Evolutionary conservation across 2,797 vertebrate genomes (phyloP).

Genomic region (Streptopelia turtur): DNA sequence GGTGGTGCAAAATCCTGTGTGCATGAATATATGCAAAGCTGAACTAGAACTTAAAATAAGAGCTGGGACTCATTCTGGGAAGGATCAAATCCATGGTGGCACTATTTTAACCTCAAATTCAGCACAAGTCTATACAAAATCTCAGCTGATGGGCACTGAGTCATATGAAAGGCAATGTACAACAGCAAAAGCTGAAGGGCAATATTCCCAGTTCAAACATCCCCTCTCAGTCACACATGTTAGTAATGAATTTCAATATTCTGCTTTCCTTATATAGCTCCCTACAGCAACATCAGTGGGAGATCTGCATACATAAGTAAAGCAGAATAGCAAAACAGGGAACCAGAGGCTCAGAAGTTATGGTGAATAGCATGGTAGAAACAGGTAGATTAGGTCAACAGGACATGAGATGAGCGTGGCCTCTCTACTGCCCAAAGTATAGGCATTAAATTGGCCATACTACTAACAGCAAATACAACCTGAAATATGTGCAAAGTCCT

Average conservation of each 20-base stretch:
- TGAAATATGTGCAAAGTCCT: background rate
- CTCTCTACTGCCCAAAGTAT: background rate
- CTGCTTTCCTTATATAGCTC: constrained; percentile 18
- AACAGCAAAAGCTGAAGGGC: constrained; percentile 26
- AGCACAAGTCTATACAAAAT: background rate
- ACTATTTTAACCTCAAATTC: constrained; percentile 12
- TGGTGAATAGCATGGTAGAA: background rate
- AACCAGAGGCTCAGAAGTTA: background rate
- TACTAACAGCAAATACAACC: background rate
- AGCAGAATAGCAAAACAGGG: background rate
- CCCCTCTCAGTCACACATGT: background rate
- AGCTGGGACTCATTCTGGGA: constrained; percentile 1
- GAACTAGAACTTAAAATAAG: constrained; percentile 13
- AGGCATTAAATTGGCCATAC: background rate
- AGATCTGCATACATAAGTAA: background rate
- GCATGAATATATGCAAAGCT: constrained; percentile 22
- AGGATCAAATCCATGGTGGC: background rate
- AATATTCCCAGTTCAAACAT: constrained; percentile 27
- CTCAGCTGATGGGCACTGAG: background rate
- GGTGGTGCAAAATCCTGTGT: background rate
- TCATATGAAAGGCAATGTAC: background rate
- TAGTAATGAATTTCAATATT: constrained; percentile 23
- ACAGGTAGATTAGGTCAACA: background rate
- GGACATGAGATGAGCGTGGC: background rate
- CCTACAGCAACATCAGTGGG: constrained; percentile 12